Evolutionary conservation across 2,113 vertebrate genomes (phyloP).

Genomic region (Nymphicus hollandicus): DNA sequence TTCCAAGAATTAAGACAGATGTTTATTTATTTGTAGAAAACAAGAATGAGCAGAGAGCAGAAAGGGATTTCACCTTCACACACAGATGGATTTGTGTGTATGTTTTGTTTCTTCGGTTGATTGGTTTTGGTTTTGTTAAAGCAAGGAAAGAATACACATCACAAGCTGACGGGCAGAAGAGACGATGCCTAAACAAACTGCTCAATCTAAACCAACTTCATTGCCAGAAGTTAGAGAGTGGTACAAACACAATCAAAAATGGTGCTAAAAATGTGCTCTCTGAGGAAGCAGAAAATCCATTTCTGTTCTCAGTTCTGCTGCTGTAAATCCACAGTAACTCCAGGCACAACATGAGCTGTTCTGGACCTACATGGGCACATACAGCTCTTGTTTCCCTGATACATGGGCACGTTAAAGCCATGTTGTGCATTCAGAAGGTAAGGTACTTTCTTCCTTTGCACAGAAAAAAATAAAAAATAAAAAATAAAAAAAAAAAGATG

Average conservation of each 20-base stretch:
- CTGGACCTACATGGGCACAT: neutral
- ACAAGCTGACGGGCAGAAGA: neutral
- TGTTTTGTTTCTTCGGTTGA: neutral
- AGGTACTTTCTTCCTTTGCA: neutral
- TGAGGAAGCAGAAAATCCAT: neutral
- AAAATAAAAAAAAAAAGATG: neutral
- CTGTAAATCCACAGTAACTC: neutral
- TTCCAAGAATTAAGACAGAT: neutral
- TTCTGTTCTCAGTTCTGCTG: neutral
- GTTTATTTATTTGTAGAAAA: neutral
- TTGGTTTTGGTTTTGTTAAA: neutral
- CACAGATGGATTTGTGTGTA: neutral
- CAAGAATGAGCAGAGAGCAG: neutral
- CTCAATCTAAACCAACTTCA: neutral
- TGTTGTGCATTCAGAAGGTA: neutral
- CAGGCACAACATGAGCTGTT: neutral
- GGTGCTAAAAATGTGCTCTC: neutral
- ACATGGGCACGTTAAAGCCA: fast-evolving
- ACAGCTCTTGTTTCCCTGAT: neutral
- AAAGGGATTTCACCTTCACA: neutral
- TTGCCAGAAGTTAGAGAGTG: neutral
- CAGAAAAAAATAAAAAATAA: neutral
- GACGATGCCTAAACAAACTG: neutral
- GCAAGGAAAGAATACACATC: neutral
- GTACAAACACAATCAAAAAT: neutral